phyloP scores from a whole-genome alignment of 2,113 vertebrate genomes.

The Sminthopsis crassicaudata region DNA sequence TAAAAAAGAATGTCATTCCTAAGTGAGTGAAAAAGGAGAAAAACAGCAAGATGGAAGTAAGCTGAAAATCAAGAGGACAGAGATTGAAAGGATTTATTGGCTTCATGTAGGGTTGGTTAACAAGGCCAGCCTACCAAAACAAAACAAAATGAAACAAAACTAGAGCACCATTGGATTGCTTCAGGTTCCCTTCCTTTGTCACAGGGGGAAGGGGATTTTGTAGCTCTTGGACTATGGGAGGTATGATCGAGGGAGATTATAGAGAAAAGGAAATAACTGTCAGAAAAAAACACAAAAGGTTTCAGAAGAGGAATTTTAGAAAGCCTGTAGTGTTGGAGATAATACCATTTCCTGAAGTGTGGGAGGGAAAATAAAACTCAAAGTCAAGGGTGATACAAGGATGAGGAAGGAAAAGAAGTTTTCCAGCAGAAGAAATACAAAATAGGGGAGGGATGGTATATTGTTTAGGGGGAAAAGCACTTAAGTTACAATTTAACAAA shows the following conservation, averaged over 20 bases:
- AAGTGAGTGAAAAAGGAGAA: not conserved
- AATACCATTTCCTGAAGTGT: conserved; percentile 49
- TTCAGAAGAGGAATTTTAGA: conserved; percentile 50
- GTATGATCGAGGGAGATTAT: conserved; percentile 58
- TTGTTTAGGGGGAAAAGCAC: not conserved
- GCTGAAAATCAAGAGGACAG: not conserved
- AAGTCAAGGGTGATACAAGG: conserved; percentile 42
- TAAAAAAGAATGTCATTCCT: not conserved
- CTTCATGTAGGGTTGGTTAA: conserved; percentile 20
- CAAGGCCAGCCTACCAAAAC: not conserved
- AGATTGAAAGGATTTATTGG: conserved; percentile 33
- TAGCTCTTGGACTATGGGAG: conserved; percentile 38
- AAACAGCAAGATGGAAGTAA: not conserved
- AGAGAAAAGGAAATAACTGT: conserved; percentile 10
- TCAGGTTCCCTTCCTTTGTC: conserved; percentile 54
- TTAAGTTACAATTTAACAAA: conserved; percentile 49
- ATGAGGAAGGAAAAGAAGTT: conserved; percentile 2
- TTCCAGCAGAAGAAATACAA: not conserved
- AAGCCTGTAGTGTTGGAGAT: conserved; percentile 44
- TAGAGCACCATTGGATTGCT: conserved; percentile 25
- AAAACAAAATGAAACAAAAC: conserved; percentile 55
- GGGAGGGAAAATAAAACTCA: conserved; percentile 35
- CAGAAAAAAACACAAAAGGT: conserved; percentile 39
- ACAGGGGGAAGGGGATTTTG: conserved; percentile 57
- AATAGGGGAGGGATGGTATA: not conserved